A percentile compares a stretch with the other conserved stretches of the same genome.
Evolutionary conservation across 2,113 vertebrate species (phyloP).

Genomic region (Dissostichus mawsoni): DNA sequence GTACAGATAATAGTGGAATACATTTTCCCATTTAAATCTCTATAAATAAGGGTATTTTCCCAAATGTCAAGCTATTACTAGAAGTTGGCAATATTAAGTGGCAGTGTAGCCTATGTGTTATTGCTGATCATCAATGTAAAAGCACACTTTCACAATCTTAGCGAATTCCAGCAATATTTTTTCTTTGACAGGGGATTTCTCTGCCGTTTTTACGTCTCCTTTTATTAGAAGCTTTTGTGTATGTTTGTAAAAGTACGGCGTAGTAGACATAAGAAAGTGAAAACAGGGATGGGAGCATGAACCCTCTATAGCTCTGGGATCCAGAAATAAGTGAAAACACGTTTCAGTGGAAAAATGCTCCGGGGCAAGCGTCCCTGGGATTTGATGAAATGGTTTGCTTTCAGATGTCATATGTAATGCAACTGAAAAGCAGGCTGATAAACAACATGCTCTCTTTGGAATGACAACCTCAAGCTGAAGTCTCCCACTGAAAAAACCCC

Average conservation of each 20-base stretch:
- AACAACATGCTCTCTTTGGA: constrained; percentile 53
- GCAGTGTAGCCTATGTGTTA: neutral
- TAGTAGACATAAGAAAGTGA: constrained; percentile 42
- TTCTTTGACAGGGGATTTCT: constrained; percentile 20
- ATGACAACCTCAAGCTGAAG: constrained; percentile 22
- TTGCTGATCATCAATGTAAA: constrained; percentile 8
- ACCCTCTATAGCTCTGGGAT: constrained; percentile 43
- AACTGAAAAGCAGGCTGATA: constrained; percentile 42
- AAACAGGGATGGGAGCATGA: constrained; percentile 38
- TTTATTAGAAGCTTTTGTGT: constrained; percentile 25
- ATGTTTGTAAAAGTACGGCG: constrained; percentile 35
- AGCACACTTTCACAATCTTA: constrained; percentile 18
- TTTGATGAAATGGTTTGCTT: constrained; percentile 61
- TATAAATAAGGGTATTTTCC: neutral
- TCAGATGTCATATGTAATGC: constrained; percentile 59
- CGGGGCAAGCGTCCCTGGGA: constrained; percentile 44
- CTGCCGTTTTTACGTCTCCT: constrained; percentile 19
- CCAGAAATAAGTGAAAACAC: constrained; percentile 71
- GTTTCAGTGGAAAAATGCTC: constrained; percentile 72
- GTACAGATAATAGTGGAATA: neutral
- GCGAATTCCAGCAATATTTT: neutral
- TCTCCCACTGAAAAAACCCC: constrained; percentile 26
- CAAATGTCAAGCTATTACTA: constrained; percentile 26
- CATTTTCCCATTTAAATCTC: neutral
- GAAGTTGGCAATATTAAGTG: constrained; percentile 31